phyloP scores from a whole-genome alignment of 2,797 vertebrate species.

The Pseudotriccus pelzelni region DNA sequence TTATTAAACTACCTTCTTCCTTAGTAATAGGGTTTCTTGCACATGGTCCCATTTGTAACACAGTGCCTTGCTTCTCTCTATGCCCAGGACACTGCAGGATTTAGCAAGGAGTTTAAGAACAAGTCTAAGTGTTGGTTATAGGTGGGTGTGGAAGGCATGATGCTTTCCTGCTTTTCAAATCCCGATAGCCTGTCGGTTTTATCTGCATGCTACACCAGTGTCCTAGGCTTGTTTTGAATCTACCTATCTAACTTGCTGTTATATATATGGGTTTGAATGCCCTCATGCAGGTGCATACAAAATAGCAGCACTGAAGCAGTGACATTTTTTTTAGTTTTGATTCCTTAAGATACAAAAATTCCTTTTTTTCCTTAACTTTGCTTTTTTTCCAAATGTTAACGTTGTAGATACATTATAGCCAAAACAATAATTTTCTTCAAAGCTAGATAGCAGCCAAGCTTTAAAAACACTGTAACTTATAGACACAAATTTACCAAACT shows the following conservation, averaged over 20 bases:
- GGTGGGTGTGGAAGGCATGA: background rate
- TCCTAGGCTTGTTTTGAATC: background rate
- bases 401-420: background rate
- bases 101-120: background rate
- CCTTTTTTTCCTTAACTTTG: background rate
- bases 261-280: rapidly evolving
- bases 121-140: background rate
- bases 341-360: background rate
- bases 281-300: background rate
- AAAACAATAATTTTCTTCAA: background rate
- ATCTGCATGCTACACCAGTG: background rate
- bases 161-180: background rate
- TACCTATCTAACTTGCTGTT: background rate
- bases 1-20: background rate
- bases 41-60: rapidly evolving
- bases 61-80: background rate
- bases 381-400: background rate
- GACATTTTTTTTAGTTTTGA: background rate
- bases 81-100: background rate
- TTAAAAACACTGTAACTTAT: background rate
- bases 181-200: background rate
- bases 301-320: background rate
- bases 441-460: background rate
- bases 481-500: background rate
- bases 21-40: background rate